phyloP scores from a whole-genome alignment of 2,113 vertebrate genomes.

The Phoenicopterus ruber region DNA sequence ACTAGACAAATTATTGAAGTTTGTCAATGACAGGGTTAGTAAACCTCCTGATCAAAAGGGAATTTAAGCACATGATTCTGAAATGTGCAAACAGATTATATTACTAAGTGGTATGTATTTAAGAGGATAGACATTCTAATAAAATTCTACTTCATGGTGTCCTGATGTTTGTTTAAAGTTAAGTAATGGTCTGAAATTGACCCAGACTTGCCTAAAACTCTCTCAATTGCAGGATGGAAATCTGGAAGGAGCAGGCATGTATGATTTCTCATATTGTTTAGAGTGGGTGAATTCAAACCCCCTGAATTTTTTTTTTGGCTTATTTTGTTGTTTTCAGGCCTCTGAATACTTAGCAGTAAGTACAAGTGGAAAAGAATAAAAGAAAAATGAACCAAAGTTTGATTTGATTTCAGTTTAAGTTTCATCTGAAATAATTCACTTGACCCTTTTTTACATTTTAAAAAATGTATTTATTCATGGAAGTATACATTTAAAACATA shows the following conservation, averaged over 20 bases:
- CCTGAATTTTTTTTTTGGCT: neutral
- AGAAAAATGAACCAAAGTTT: neutral
- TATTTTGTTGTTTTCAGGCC: neutral
- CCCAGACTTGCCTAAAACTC: neutral
- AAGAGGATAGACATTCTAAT: neutral
- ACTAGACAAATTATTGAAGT: neutral
- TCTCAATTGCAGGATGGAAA: neutral
- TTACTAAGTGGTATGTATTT: neutral
- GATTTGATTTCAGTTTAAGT: neutral
- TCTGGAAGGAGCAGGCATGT: neutral
- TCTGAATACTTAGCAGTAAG: neutral
- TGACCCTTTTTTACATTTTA: accelerated
- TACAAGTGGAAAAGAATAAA: neutral
- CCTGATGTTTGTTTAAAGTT: neutral
- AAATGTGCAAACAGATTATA: neutral
- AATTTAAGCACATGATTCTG: neutral
- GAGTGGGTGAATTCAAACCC: neutral
- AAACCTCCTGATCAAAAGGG: neutral
- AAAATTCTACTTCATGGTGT: neutral
- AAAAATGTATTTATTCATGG: neutral
- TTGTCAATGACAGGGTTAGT: neutral
- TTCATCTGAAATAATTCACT: neutral
- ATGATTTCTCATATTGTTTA: neutral
- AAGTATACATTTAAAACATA: neutral
- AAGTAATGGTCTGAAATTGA: neutral